phyloP scores from a whole-genome alignment of 1,140 invertebrate species.

The Globodera rostochiensis region DNA sequence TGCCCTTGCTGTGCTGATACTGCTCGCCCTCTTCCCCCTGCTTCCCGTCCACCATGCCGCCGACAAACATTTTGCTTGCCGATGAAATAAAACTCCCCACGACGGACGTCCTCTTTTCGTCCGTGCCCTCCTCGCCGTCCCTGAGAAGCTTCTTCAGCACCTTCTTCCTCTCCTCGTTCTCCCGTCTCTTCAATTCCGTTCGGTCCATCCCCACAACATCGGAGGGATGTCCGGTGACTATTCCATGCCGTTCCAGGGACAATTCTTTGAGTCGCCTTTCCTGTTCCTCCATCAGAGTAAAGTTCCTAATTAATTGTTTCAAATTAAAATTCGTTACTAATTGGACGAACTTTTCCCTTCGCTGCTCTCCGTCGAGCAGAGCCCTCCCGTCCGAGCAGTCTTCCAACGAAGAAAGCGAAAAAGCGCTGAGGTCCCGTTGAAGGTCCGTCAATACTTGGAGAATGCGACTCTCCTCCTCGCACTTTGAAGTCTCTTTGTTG shows the following conservation, averaged over 20 bases:
- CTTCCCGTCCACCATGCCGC: not conserved
- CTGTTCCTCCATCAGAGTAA: not conserved
- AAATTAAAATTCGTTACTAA: constrained; percentile 6
- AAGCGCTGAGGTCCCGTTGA: constrained; percentile 56
- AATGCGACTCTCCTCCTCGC: constrained; percentile 28
- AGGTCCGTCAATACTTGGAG: constrained; percentile 46
- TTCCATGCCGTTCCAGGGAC: constrained; percentile 47
- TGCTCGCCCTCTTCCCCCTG: not conserved
- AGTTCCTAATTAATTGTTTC: not conserved
- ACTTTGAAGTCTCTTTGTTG: constrained; percentile 13
- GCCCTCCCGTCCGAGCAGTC: constrained; percentile 54
- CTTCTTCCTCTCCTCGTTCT: constrained; percentile 42
- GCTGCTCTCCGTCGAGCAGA: constrained; percentile 31
- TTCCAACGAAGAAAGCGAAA: constrained; percentile 50
- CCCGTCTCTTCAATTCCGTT: constrained; percentile 30
- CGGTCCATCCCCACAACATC: constrained; percentile 23
- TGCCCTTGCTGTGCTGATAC: not conserved
- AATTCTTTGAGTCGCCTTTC: constrained; percentile 39
- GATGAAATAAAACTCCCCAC: constrained; percentile 6
- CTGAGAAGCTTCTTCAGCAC: constrained; percentile 29
- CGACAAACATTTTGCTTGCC: constrained; percentile 3
- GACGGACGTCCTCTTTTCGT: not conserved
- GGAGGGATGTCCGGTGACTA: constrained; percentile 31
- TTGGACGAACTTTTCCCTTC: not conserved
- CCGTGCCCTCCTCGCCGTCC: constrained; percentile 11